Evolutionary conservation across 2,888 invertebrate genomes (phyloP), one percentile per base, ranked within the genome.

Genomic region (Drosophila mercatorum): DNA sequence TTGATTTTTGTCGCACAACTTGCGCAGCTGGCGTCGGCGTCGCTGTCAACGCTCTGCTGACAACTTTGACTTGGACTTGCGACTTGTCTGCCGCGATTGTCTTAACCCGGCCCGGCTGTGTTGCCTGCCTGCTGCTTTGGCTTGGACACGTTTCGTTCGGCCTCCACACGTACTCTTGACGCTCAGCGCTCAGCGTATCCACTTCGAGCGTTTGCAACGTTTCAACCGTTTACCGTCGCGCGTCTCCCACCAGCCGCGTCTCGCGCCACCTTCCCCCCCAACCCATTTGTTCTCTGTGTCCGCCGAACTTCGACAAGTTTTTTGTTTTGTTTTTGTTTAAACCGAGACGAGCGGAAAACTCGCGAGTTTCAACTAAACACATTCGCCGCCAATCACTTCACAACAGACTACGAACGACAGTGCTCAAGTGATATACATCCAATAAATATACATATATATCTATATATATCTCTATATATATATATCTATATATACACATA

Each of bases 141-240:
- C 83, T 88, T 79, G 79, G 83, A 83, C 88, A 77, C 75, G 79
- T 81, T 81, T 79, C 78, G 75, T 81, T 79, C 78, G 75, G 87
- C 80, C 80, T 70, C 63, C 77, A 71, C 47, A 38, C 59, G 59
- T 62, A 44, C 34, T 40, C 36, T 60, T 17, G 36, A 17, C 59
- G 58, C 58, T 47, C 66, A 46, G 49, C 71, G 67, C 68, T 75
- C 66, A 46, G 49, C 71, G 67, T 72, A 72, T 11, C 22, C 52
- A 36, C 36, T 53, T 26, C 49, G 49, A 47, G 31, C 61, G 55
- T 59, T 67, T 58, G n/a, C 40, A n/a, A 11, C 26, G 52, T 73
- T 38, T 38, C 22, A 52, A 51, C 0, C 53, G 52, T 73, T 73
- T 70, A 22, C 72, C 72, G 72, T 72, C 66, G 72, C 65, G 43